Evolutionary conservation across 2,797 vertebrate genomes (phyloP), one percentile per base, ranked within the genome.

Genomic region (Enteromius paludinosus): DNA sequence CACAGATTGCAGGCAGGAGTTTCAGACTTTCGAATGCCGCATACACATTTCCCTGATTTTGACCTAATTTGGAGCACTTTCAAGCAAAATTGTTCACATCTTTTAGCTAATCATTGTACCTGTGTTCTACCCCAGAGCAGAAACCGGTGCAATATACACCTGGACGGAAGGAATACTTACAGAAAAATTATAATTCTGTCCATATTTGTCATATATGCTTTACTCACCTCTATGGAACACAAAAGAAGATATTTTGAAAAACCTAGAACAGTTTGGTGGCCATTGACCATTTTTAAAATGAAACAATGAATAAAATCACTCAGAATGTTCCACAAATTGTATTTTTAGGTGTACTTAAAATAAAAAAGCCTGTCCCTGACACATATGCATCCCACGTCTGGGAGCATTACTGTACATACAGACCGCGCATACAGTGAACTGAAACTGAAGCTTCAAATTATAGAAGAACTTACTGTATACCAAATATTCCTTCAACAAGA

Each of bases 31-130:
- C n/a, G 28, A 54, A 9, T 59, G 75, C 38, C 9, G 23, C 23
- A 38, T 35, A 75, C 78, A 83, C 43, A 66, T 83, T 87, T 79
- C 59, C 66, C 30, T 83, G 79, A 83, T 41, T 20, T 20, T 85
- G 84, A 85, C 85, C 82, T 64, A 87, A 41, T 86, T 86, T 85
- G 76, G 41, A 56, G 6, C 20, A 74, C 30, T 38, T 54, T 23
- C 14, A 70, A 54, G 49, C 15, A 3, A 33, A 25, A 52, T 28
- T 25, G 15, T 68, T 70, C 4, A 38, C 45, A 28, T n/a, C 3
- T 8, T 35, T n/a, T 0, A 72, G 56, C 43, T 18, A 33, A 71
- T 80, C 18, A 45, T 70, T 30, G 4, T 61, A 52, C 4, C 17
- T 70, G 25, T 47, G 11, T n/a, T 45, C 3, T 23, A 71, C 25